Percentiles rank a stretch among this genome's conserved stretches.
Evolutionary conservation across 2,113 vertebrate genomes (phyloP).

Genomic region (Pterophyllum scalare): DNA sequence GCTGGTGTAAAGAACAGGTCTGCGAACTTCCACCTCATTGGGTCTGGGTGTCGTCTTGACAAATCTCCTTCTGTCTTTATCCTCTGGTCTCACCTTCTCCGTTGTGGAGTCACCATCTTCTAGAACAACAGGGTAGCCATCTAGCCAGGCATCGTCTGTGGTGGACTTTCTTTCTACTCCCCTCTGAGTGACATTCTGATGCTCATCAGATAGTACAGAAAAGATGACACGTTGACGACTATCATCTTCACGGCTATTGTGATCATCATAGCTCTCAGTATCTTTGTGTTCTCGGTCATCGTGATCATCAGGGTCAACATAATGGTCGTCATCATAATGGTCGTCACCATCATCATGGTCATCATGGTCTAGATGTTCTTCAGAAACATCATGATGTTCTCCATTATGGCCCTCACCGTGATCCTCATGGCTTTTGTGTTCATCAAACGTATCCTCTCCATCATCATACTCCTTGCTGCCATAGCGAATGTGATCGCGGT

Average conservation of each 20-base stretch:
- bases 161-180: conserved; percentile 59
- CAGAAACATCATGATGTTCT: conserved; percentile 26
- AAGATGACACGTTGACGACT: conserved; percentile 30
- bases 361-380: conserved; percentile 36
- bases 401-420: conserved; percentile 1
- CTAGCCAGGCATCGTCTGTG: conserved; percentile 89
- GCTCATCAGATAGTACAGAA: conserved; percentile 61
- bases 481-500: conserved; percentile 16
- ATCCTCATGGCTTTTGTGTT: conserved; percentile 55
- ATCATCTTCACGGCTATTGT: conserved; percentile 49
- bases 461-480: conserved; percentile 44
- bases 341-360: conserved; percentile 13
- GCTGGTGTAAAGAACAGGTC: conserved; percentile 45
- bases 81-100: conserved; percentile 28
- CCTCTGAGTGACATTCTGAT: conserved; percentile 74
- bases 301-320: background rate
- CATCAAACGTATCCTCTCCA: conserved; percentile 33
- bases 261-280: conserved; percentile 23
- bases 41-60: conserved; percentile 69
- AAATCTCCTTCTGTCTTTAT: conserved; percentile 10
- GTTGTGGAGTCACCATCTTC: conserved; percentile 77
- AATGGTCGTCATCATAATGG: background rate
- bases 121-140: conserved; percentile 88
- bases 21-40: conserved; percentile 74
- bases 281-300: conserved; percentile 28